Percentiles rank a stretch among this genome's conserved stretches.
These are phyloP conservation scores for Lerista edwardsae DNA, from an alignment of 2,797 vertebrate species.

Conservation along the genomic window DNA sequence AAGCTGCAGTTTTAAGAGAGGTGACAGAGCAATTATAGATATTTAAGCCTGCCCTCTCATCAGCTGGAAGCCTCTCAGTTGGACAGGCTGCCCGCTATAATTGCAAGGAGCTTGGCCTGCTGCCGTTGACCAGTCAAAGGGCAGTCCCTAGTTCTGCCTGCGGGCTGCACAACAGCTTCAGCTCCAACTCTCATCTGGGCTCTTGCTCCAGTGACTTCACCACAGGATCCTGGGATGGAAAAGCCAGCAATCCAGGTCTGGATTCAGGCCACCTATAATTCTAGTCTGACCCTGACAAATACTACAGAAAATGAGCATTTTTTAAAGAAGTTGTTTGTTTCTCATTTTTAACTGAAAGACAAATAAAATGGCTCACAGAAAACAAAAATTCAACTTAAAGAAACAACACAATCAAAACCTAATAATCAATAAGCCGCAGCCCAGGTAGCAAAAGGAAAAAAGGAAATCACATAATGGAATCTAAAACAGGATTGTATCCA, in stretches of 20 bases:
- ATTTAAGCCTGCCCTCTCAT: background rate
- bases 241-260: background rate
- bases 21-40: no score
- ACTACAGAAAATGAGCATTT: background rate
- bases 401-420: no score
- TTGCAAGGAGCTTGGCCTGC: background rate
- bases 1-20: no score
- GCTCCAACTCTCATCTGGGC: background rate
- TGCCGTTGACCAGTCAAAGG: background rate
- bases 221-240: background rate
- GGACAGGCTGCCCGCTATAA: background rate
- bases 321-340: no score
- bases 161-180: no score
- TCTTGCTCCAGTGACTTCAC: background rate
- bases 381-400: no score
- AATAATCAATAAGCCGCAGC: no score
- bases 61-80: background rate
- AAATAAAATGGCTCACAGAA: no score
- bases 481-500: no score
- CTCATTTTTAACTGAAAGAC: no score
- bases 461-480: background rate
- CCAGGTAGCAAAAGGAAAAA: no score
- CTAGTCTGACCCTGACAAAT: background rate
- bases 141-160: background rate
- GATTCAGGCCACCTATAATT: background rate